Evolutionary conservation across 2,888 invertebrate genomes (phyloP).

Genomic region (Heliconius aoede): DNA sequence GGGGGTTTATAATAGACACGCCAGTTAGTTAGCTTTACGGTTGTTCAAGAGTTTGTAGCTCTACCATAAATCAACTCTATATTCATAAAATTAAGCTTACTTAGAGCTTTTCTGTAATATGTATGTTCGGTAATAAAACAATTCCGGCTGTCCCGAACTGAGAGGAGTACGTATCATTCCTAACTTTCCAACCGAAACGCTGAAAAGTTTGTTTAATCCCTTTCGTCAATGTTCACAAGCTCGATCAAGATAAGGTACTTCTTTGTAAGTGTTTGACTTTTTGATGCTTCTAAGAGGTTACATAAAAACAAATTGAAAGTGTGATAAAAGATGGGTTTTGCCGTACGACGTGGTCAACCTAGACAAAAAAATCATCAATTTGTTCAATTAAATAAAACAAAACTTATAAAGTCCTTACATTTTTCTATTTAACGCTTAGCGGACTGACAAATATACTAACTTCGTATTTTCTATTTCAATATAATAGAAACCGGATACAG

Average conservation of each 20-base stretch:
- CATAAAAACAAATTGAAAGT: constrained; percentile 24
- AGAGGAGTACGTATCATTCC: constrained; percentile 16
- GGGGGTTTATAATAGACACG: constrained; percentile 6
- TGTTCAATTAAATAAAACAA: constrained; percentile 19
- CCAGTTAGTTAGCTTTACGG: neutral
- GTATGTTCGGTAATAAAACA: neutral
- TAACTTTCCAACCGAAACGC: constrained; percentile 13
- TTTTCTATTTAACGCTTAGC: neutral
- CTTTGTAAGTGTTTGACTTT: constrained; percentile 20
- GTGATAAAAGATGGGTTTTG: constrained; percentile 27
- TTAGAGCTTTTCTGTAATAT: neutral
- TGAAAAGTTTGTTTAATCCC: constrained; percentile 20
- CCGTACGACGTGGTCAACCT: constrained; percentile 29
- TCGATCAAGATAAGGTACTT: constrained; percentile 23
- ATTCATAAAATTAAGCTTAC: neutral
- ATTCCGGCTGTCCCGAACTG: neutral
- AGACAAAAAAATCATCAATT: constrained; percentile 38
- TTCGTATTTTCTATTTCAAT: too few relatives aligned
- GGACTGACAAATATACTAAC: neutral
- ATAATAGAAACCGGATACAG: neutral
- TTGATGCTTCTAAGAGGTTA: constrained; percentile 23
- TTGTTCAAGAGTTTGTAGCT: neutral
- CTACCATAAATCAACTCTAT: neutral
- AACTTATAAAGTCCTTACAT: neutral
- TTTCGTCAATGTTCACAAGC: constrained; percentile 31